phyloP scores from a whole-genome alignment of 2,113 vertebrate species.

The Polyodon spathula region DNA sequence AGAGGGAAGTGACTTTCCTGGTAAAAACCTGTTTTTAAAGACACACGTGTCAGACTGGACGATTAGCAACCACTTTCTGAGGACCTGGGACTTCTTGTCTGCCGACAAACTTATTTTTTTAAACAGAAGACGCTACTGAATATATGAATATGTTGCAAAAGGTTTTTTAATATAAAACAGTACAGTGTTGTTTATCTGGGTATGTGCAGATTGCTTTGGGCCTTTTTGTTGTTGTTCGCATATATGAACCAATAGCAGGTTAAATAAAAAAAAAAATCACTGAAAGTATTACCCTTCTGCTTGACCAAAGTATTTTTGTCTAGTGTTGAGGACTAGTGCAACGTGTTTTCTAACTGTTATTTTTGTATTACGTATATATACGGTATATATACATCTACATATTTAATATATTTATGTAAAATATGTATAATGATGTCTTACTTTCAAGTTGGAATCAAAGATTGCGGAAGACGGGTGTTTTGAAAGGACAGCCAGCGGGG shows the following conservation, averaged over 20 bases:
- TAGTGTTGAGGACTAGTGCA: conserved; percentile 43
- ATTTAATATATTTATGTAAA: conserved; percentile 4
- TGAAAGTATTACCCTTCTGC: conserved; percentile 32
- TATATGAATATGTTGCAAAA: conserved; percentile 35
- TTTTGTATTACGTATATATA: conserved; percentile 22
- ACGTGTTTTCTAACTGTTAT: conserved; percentile 44
- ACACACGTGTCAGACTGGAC: neutral
- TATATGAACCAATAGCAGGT: too few species aligned
- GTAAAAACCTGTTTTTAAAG: too few species aligned
- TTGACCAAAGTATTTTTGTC: conserved; percentile 65
- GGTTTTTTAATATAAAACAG: conserved; percentile 15
- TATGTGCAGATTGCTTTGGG: conserved; percentile 39
- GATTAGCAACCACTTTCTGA: too few species aligned
- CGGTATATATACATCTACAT: conserved; percentile 9
- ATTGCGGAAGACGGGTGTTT: too few species aligned
- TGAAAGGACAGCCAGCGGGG: too few species aligned
- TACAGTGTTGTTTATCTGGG: conserved; percentile 16
- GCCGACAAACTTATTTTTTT: conserved; percentile 52
- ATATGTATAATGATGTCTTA: too few species aligned
- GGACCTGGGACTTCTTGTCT: neutral
- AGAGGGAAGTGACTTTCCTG: too few species aligned
- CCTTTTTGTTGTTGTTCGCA: conserved; percentile 46
- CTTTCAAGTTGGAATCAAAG: too few species aligned
- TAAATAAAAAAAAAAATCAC: conserved; percentile 19
- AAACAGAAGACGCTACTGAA: conserved; percentile 32